Percentiles rank a stretch among this genome's conserved stretches.
Conservation (phyloP, 2,113 vertebrate species). For the Dicentrarchus labrax region DNA sequence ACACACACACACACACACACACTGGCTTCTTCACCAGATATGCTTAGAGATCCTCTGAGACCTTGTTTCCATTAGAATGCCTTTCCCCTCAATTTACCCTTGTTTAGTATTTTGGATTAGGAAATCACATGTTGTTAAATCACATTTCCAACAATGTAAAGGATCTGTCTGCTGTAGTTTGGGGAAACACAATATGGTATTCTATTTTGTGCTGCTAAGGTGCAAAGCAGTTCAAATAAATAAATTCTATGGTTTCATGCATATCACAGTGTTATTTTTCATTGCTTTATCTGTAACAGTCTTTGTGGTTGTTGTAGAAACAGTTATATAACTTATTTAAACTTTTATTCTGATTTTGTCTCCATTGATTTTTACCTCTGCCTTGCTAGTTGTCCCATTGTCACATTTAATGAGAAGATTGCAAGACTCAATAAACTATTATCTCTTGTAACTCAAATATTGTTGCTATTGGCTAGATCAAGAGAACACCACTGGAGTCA, state of each 20-base stretch:
- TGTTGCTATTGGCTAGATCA: conserved; percentile 61
- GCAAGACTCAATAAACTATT: conserved; percentile 52
- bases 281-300: background rate
- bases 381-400: conserved; percentile 28
- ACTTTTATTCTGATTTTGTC: conserved; percentile 12
- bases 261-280: background rate
- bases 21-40: background rate
- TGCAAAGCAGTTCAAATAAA: background rate
- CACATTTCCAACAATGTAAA: background rate
- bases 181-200: background rate
- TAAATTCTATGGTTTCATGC: background rate
- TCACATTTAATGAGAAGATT: conserved; percentile 61
- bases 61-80: background rate
- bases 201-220: conserved; percentile 2
- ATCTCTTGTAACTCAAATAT: conserved; percentile 51
- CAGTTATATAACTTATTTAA: background rate
- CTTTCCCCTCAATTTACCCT: background rate
- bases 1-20: background rate
- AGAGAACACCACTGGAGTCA: conserved; percentile 50
- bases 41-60: background rate
- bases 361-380: conserved; percentile 46
- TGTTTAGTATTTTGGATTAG: background rate
- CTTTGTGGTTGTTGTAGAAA: conserved; percentile 10
- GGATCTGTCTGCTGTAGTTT: background rate
- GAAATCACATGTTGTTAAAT: background rate